Evolutionary conservation across 2,797 vertebrate genomes (phyloP), one percentile per base, ranked within the genome.

Genomic region (Lemur catta): DNA sequence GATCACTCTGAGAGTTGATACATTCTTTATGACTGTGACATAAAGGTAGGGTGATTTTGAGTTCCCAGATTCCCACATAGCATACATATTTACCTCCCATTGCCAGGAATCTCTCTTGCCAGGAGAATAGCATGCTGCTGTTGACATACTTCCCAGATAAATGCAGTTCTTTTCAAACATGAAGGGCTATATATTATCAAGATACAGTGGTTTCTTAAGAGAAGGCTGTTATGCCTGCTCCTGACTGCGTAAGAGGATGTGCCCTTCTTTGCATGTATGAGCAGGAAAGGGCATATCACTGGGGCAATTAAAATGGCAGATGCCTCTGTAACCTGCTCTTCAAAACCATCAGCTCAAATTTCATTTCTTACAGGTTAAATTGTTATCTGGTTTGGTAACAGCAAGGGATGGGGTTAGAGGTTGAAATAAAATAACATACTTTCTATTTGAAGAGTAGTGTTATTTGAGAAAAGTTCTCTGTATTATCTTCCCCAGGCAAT

Each of bases 401-500:
- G 52, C 65, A 92, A 90, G 41, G 0, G 6, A n/a, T 1, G 4
- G 18, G 18, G 13, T 50, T 61, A 94, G 88, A 96, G 52, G 41
- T 22, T 92, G 75, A 74, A 93, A 75, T 95, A 43, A 92, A 93
- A 84, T 59, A 84, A n/a, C 13, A 12, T 41, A n/a, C 33, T 92
- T 90, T 67, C 52, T 65, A n/a, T 87, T 67, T 89, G 35, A 89
- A 87, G 59, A 72, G 46, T 57, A 28, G 18, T 57, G 30, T 80
- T 84, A 69, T 79, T 82, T 65, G 76, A 94, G 72, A 41, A 69
- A 78, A 78, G 14, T 79, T 61, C 50, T 33, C n/a, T 24, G 12
- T 65, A 55, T 87, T 33, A 61, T 91, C 74, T 88, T 88, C 35
- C 35, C 7, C 4, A 18, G 67, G 78, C 33, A 28, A 10, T 65